Percentiles rank a stretch among this genome's conserved stretches.
These are phyloP conservation scores for Latrodectus elegans DNA, from an alignment of 2,888 invertebrate species.

Conservation along the genomic window DNA sequence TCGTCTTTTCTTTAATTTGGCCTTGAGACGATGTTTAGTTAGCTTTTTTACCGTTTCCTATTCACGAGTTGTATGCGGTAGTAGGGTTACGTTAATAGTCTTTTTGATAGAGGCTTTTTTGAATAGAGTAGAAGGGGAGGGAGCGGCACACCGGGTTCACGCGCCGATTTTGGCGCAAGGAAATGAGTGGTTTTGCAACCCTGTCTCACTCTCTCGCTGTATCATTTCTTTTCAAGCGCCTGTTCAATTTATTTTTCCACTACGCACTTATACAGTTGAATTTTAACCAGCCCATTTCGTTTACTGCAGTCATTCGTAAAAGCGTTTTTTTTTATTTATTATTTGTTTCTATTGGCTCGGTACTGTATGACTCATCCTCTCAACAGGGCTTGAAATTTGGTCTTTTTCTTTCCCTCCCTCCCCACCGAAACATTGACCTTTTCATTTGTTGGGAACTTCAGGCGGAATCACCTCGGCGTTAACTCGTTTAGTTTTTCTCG, in stretches of 20 bases:
- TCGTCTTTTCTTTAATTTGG: constrained; percentile 16
- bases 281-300: not conserved
- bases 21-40: constrained; percentile 19
- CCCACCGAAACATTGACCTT: not conserved
- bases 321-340: no score
- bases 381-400: not conserved
- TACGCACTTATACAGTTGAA: not conserved
- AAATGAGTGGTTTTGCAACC: constrained; percentile 2
- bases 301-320: not conserved
- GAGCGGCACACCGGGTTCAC: not conserved
- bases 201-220: not conserved
- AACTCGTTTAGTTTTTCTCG: no score
- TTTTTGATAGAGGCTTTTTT: not conserved
- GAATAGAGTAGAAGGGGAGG: not conserved
- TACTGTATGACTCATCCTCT: no score
- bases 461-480: no score
- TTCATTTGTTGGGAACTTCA: no score
- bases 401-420: not conserved
- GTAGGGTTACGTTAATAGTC: not conserved
- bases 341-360: no score
- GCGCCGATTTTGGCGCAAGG: not conserved
- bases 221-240: not conserved
- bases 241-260: not conserved
- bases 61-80: not conserved
- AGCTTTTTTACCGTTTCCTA: constrained; percentile 2